Conservation (phyloP, 2,113 vertebrate genomes). For the Crotophaga sulcirostris region DNA sequence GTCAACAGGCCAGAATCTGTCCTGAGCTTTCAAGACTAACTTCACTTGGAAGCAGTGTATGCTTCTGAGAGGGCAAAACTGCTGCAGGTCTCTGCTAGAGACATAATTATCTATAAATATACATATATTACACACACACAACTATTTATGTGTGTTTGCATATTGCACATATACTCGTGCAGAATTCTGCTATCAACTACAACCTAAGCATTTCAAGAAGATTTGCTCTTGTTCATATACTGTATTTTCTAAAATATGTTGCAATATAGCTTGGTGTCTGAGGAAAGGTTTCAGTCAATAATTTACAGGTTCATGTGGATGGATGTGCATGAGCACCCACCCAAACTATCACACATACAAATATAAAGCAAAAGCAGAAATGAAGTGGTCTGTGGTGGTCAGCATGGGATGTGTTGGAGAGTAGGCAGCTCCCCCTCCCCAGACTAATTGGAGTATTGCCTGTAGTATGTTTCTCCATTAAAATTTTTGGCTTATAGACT, state of each 20-base stretch:
- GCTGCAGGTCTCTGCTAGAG: not conserved
- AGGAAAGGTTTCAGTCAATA: not conserved
- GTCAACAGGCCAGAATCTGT: conserved; percentile 14
- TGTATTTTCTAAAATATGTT: not conserved
- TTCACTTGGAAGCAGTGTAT: not conserved
- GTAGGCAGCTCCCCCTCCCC: accelerated
- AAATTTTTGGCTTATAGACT: not conserved
- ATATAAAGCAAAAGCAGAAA: not conserved
- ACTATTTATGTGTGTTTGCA: not conserved
- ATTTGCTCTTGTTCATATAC: not conserved
- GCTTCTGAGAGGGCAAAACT: not conserved
- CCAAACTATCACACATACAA: not conserved
- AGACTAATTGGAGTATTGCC: not conserved
- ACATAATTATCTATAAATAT: not conserved
- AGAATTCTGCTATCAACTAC: not conserved
- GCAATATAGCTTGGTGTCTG: not conserved
- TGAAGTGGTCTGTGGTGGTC: not conserved
- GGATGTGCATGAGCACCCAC: not conserved
- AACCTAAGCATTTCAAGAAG: not conserved
- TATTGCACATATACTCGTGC: not conserved
- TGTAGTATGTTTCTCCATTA: not conserved
- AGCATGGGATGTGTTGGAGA: not conserved
- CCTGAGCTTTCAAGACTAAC: not conserved
- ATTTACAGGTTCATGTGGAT: accelerated
- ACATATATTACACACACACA: not conserved